Conservation (phyloP, 2,888 invertebrate species). For the Thecophora atra region DNA sequence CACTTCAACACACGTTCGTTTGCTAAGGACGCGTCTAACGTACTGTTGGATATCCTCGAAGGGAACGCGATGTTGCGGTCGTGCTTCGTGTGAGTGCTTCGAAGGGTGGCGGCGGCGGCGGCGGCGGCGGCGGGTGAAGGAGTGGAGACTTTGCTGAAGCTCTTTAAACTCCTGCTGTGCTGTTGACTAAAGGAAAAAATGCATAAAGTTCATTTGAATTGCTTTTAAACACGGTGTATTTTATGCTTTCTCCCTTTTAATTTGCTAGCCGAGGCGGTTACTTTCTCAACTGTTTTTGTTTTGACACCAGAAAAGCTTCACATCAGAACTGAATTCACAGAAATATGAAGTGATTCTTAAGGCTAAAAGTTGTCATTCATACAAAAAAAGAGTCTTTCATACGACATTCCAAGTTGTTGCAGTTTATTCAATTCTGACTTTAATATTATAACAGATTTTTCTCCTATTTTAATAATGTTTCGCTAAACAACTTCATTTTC, state of each 20-base stretch:
- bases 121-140: neutral
- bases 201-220: neutral
- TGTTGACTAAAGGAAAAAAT: neutral
- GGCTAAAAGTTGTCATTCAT: too few species aligned
- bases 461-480: too few species aligned
- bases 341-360: too few species aligned
- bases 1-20: slow-evolving; percentile 27
- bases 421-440: too few species aligned
- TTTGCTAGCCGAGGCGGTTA: neutral
- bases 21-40: slow-evolving; percentile 4
- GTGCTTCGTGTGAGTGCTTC: neutral
- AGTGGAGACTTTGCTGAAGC: neutral
- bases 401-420: too few species aligned
- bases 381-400: too few species aligned
- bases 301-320: too few species aligned
- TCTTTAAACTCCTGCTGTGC: neutral
- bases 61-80: neutral
- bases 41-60: neutral
- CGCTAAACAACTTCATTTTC: too few species aligned
- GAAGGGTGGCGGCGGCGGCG: neutral
- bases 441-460: too few species aligned
- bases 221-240: neutral
- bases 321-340: too few species aligned
- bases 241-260: neutral
- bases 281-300: neutral